phyloP scores from a whole-genome alignment of 1,140 invertebrate species.

The Potamilus streckersoni region DNA sequence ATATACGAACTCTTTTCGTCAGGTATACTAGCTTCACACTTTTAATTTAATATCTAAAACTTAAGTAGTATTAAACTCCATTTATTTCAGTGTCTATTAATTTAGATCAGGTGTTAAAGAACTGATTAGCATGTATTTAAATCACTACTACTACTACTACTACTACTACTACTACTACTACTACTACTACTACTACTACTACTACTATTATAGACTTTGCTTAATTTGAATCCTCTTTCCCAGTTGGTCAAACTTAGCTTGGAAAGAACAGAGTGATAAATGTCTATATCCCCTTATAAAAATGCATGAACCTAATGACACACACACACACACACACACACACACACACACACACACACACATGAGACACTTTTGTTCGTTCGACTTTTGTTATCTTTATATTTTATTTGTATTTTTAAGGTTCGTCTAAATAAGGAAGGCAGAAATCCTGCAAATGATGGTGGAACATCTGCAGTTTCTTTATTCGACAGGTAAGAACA shows the following conservation, averaged over 20 bases:
- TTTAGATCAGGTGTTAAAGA: constrained; percentile 2
- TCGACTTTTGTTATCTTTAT: too few relatives aligned
- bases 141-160: too few relatives aligned
- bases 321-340: too few relatives aligned
- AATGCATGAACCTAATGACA: too few relatives aligned
- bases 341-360: too few relatives aligned
- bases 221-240: constrained; percentile 64
- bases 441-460: constrained; percentile 96
- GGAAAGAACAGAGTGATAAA: constrained; percentile 70
- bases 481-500: constrained; percentile 88
- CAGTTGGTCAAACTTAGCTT: constrained; percentile 68
- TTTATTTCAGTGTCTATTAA: constrained; percentile 4
- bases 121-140: neutral
- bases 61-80: too few relatives aligned
- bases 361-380: too few relatives aligned
- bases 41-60: too few relatives aligned
- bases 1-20: too few relatives aligned
- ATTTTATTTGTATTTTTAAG: constrained; percentile 56
- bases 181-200: too few relatives aligned
- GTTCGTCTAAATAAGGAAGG: constrained; percentile 96
- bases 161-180: too few relatives aligned
- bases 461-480: constrained; percentile 94
- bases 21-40: too few relatives aligned
- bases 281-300: constrained; percentile 9
- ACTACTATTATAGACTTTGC: constrained; percentile 7